phyloP scores from a whole-genome alignment of 2,113 vertebrate species.

The Varanus salvator region DNA sequence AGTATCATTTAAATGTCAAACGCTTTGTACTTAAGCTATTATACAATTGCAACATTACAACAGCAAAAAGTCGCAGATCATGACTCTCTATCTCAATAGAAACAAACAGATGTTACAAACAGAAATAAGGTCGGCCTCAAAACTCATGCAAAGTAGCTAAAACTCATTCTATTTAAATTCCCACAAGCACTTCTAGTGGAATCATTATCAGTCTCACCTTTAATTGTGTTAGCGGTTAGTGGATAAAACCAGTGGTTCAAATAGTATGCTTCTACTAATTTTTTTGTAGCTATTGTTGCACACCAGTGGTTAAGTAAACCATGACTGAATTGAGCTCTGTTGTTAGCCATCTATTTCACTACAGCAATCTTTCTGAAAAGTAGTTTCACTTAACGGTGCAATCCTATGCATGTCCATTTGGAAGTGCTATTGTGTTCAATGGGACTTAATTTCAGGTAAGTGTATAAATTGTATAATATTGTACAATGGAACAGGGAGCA shows the following conservation, averaged over 20 bases:
- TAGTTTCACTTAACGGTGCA: not conserved
- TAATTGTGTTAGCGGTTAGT: conserved; percentile 7
- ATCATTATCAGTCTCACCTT: not conserved
- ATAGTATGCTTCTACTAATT: conserved; percentile 46
- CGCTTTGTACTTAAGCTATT: not conserved
- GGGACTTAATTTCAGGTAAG: not conserved
- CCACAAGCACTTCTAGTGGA: conserved; percentile 2
- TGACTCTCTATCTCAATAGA: not conserved
- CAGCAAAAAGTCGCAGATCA: not conserved
- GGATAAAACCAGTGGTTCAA: conserved; percentile 49
- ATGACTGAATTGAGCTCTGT: conserved; percentile 29
- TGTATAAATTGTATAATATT: not conserved
- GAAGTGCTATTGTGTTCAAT: not conserved
- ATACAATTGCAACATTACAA: not conserved
- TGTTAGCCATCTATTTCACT: not conserved
- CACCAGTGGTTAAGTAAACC: conserved; percentile 61
- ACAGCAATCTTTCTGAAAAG: not conserved
- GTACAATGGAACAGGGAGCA: not conserved
- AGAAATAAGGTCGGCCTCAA: conserved; percentile 1
- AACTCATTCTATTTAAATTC: conserved; percentile 24
- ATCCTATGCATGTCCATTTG: not conserved
- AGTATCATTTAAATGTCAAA: conserved; percentile 9
- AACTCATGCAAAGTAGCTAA: not conserved
- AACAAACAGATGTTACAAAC: not conserved
- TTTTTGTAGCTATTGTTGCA: conserved; percentile 44